These are phyloP conservation scores for Catocala sponsa DNA, from an alignment of 2,888 invertebrate genomes.

Conservation along the genomic window DNA sequence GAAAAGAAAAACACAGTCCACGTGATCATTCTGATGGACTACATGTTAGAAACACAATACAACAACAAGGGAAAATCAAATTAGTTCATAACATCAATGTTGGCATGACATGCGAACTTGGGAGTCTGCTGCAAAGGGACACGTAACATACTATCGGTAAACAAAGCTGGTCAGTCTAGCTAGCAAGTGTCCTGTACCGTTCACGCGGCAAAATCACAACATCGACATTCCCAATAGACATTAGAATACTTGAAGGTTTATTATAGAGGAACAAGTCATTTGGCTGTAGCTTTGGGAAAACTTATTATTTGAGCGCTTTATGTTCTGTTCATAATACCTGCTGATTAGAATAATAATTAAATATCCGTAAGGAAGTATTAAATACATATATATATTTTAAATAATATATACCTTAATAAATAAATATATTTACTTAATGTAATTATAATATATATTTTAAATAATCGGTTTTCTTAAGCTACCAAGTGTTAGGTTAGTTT, in stretches of 20 bases:
- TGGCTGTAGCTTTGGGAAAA: conserved; percentile 1
- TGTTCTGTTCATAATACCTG: too few relatives aligned
- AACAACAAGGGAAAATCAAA: conserved; percentile 63
- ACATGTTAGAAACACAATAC: conserved; percentile 67
- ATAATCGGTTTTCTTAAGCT: conserved; percentile 24
- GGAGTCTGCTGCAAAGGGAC: conserved; percentile 49
- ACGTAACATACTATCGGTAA: conserved; percentile 33
- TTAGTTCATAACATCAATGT: conserved; percentile 60
- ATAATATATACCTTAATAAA: too few relatives aligned
- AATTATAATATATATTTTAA: background rate
- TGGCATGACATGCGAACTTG: conserved; percentile 80
- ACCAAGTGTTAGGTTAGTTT: conserved; percentile 52
- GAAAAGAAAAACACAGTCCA: conserved; percentile 61
- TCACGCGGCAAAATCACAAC: conserved; percentile 9
- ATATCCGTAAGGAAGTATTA: too few relatives aligned
- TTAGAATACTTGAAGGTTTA: background rate
- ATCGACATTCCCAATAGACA: conserved; percentile 1
- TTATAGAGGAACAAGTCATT: background rate
- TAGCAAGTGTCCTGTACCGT: conserved; percentile 48
- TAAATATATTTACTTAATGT: background rate
- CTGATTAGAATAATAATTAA: too few relatives aligned
- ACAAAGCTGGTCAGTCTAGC: conserved; percentile 37
- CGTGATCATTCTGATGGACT: conserved; percentile 69
- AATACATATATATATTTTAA: too few relatives aligned
- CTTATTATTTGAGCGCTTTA: too few relatives aligned